These are phyloP conservation scores for Trididemnum miniatum DNA, from an alignment of 23 tunicate genomes.

Conservation along the genomic window DNA sequence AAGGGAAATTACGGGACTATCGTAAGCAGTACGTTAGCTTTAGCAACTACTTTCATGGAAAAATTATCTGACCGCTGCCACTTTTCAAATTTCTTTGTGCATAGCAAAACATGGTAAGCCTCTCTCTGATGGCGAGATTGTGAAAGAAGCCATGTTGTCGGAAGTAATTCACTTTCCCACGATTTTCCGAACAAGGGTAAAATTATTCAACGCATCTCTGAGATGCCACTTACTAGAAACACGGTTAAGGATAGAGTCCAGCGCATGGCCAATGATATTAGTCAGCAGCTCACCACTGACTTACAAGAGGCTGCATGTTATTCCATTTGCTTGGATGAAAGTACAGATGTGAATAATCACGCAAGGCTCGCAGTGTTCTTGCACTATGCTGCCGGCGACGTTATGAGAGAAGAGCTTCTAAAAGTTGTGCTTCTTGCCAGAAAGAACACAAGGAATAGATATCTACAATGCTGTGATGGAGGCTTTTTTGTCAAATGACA, in stretches of 20 bases:
- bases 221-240: not conserved
- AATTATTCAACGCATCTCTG: not conserved
- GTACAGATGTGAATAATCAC: not conserved
- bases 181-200: not conserved
- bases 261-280: not conserved
- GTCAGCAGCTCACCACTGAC: not conserved
- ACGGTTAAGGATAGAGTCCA: not conserved
- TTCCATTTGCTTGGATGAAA: conserved; percentile 2
- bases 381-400: not conserved
- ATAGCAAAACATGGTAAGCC: not conserved
- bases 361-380: not conserved
- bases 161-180: not conserved
- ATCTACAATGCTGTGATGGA: conserved; percentile 1
- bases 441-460: conserved; percentile 14
- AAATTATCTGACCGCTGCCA: not conserved
- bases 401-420: conserved; percentile 1
- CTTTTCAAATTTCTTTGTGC: not conserved
- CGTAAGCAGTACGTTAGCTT: not conserved
- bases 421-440: not conserved
- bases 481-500: not conserved
- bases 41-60: not conserved
- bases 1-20: not conserved
- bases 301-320: not conserved
- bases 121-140: not conserved
- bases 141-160: conserved; percentile 2